Percentiles rank a stretch among this genome's conserved stretches.
Evolutionary conservation across 2,888 invertebrate species (phyloP).

Genomic region (Latheticus oryzae): DNA sequence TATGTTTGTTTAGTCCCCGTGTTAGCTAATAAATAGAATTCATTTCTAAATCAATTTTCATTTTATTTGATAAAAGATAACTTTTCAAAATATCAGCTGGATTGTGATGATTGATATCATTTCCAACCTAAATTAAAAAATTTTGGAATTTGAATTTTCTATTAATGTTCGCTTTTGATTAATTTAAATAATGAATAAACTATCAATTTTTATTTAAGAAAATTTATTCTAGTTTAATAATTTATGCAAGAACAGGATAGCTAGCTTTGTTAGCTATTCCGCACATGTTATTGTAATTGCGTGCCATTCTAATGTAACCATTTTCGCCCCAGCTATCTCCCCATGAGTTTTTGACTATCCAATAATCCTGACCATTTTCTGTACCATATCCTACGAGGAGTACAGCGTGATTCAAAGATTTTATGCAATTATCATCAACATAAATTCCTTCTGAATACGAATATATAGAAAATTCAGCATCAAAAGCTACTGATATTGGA

Average conservation of each 20-base stretch:
- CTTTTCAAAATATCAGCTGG: too few relatives aligned
- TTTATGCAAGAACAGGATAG: slow-evolving; percentile 79
- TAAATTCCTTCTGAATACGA: slow-evolving; percentile 81
- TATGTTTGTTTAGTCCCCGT: too few relatives aligned
- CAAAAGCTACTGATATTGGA: slow-evolving; percentile 87
- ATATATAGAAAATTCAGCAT: slow-evolving; percentile 80
- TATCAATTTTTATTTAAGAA: too few relatives aligned
- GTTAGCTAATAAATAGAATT: too few relatives aligned
- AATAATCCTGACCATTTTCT: slow-evolving; percentile 70
- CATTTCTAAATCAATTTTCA: too few relatives aligned
- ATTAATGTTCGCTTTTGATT: too few relatives aligned
- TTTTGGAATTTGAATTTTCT: too few relatives aligned
- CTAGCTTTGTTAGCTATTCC: slow-evolving; percentile 84
- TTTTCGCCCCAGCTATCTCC: slow-evolving; percentile 60
- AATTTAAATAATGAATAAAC: too few relatives aligned
- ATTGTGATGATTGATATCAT: too few relatives aligned
- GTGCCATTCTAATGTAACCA: slow-evolving; percentile 56
- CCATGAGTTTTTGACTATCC: slow-evolving; percentile 78
- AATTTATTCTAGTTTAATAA: too few relatives aligned
- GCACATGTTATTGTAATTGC: slow-evolving; percentile 75
- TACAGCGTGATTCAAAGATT: slow-evolving; percentile 82
- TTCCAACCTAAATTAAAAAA: too few relatives aligned
- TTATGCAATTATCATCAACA: slow-evolving; percentile 77
- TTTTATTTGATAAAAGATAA: too few relatives aligned
- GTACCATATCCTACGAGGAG: slow-evolving; percentile 80